Evolutionary conservation across 2,888 invertebrate species (phyloP).

Genomic region (Epinotia bilunana): DNA sequence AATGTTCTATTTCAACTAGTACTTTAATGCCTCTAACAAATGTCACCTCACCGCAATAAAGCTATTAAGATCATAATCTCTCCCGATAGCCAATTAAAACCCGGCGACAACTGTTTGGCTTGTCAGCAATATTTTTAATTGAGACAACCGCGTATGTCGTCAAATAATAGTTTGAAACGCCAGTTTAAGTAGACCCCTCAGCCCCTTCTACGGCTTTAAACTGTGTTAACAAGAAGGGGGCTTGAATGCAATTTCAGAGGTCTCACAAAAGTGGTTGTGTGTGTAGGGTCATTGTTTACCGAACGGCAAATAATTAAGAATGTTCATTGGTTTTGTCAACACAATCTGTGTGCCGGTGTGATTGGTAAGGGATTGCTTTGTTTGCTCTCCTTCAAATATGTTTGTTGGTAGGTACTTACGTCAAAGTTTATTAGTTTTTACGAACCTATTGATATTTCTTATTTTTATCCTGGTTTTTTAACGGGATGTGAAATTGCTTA

Average conservation of each 20-base stretch:
- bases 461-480: neutral
- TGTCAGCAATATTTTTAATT: slow-evolving; percentile 83
- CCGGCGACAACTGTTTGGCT: slow-evolving; percentile 79
- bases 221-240: slow-evolving; percentile 34
- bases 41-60: slow-evolving; percentile 51
- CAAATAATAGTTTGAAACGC: slow-evolving; percentile 73
- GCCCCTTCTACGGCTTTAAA: slow-evolving; percentile 41
- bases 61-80: slow-evolving; percentile 70
- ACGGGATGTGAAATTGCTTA: slow-evolving; percentile 1
- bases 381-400: slow-evolving; percentile 66
- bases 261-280: slow-evolving; percentile 59
- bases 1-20: slow-evolving; percentile 16
- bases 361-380: slow-evolving; percentile 70
- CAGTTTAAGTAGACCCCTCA: slow-evolving; percentile 56
- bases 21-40: slow-evolving; percentile 39
- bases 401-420: slow-evolving; percentile 58
- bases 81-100: slow-evolving; percentile 79
- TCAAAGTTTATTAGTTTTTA: slow-evolving; percentile 63
- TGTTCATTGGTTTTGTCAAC: slow-evolving; percentile 83
- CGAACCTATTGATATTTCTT: slow-evolving; percentile 7
- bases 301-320: slow-evolving; percentile 82
- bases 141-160: slow-evolving; percentile 69
- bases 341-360: slow-evolving; percentile 65
- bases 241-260: slow-evolving; percentile 48
- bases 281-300: slow-evolving; percentile 77